phyloP scores from a whole-genome alignment of 1,140 invertebrate species.

The Teleopsis dalmanni region DNA sequence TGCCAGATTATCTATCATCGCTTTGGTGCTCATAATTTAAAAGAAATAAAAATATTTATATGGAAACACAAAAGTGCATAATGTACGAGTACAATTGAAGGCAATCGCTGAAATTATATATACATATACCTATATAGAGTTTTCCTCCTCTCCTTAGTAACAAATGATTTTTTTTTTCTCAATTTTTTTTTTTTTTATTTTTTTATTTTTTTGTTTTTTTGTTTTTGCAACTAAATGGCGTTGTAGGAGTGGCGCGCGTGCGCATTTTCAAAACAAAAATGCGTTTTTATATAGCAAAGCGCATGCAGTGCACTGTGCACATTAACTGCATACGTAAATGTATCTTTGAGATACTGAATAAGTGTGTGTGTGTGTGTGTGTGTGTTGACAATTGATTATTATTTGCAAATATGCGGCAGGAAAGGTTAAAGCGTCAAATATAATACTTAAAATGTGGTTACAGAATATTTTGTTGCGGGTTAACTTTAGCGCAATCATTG shows the following conservation, averaged over 20 bases:
- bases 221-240: not conserved
- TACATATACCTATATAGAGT: too few species aligned
- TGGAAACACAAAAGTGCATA: not conserved
- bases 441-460: not conserved
- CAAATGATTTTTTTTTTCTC: too few species aligned
- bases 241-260: not conserved
- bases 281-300: too few species aligned
- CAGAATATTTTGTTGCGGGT: too few species aligned
- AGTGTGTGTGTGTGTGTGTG: not conserved
- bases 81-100: not conserved
- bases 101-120: too few species aligned
- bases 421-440: too few species aligned
- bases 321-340: not conserved
- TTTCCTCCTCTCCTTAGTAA: too few species aligned
- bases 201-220: not conserved
- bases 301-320: too few species aligned
- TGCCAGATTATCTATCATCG: slow-evolving; percentile 7
- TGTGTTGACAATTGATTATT: too few species aligned
- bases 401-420: too few species aligned
- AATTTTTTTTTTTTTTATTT: not conserved
- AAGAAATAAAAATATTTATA: slow-evolving; percentile 5
- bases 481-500: too few species aligned
- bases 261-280: not conserved
- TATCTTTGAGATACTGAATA: not conserved
- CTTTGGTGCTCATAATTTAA: slow-evolving; percentile 7